These are phyloP conservation scores for Chionoecetes opilio DNA, from an alignment of 1,140 invertebrate genomes.

Conservation along the genomic window DNA sequence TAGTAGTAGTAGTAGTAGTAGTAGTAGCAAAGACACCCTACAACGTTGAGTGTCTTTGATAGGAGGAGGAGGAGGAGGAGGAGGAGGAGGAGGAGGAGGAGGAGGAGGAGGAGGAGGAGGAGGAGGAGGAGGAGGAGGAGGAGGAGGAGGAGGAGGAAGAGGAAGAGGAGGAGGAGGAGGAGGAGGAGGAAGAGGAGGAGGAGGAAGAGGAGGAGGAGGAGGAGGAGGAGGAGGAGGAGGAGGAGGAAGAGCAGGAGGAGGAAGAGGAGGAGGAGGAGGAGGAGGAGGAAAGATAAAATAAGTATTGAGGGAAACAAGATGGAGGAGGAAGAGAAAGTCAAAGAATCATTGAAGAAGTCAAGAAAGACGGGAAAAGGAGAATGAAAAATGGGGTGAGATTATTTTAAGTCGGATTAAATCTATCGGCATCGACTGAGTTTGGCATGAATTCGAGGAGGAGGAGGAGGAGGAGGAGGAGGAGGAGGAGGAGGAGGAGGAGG, in stretches of 20 bases:
- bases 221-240: not conserved
- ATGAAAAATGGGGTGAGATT: not conserved
- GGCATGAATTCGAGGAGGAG: not conserved
- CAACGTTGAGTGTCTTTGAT: not conserved
- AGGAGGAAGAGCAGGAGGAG: not conserved
- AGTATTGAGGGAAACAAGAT: too few species aligned
- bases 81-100: not conserved
- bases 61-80: not conserved
- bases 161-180: not conserved
- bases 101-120: too few species aligned
- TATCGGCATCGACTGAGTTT: not conserved
- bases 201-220: not conserved
- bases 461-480: too few species aligned
- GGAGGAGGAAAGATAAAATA: not conserved
- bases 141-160: not conserved
- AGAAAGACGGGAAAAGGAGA: not conserved
- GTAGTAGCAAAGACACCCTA: too few species aligned
- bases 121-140: not conserved
- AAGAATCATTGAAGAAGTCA: too few species aligned
- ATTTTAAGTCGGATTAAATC: not conserved
- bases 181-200: not conserved
- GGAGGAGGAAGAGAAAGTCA: too few species aligned
- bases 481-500: too few species aligned
- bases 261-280: not conserved
- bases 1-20: too few species aligned